Evolutionary conservation across 2,888 invertebrate genomes (phyloP), one percentile per base, ranked within the genome.

Genomic region (Leptinotarsa tumamoca): DNA sequence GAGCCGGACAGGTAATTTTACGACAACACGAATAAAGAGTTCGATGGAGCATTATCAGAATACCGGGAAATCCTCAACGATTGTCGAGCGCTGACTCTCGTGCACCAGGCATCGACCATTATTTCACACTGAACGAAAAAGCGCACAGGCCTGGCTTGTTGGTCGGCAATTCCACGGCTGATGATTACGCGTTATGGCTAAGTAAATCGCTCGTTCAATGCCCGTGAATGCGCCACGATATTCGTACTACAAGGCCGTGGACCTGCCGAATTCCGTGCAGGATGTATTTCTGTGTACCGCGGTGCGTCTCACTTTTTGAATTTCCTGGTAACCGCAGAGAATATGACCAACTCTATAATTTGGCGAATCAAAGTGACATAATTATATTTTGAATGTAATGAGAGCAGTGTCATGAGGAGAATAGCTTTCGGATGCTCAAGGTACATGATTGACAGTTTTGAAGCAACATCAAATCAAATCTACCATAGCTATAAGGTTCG

Each of bases 1-100:
- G 74, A 17, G 43, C 50, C 21, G 18, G 67, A 72, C 72, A 75
- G 72, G 75, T 75, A 75, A 75, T 75, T 68, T 71, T 51, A 71
- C 67, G 27, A 70, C 52, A 10, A 43, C 43, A 23, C 14, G 66
- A 66, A 54, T 70, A 70, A 70, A 54, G 67, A 23, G 17, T 74
- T 67, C 70, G 56, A 58, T 58, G 49, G 67, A 70, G 56, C 56
- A 74, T 71, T 72, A 72, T 72, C 75, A 51, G 58, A 68, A 75
- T 69, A 72, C 75, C 69, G 68, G 71, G 76, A 73, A 76, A 71
- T 58, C 61, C 68, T 33, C 56, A 27, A 52, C 23, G 68, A 71
- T 15, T 49, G 27, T n/a, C 17, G 58, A 58, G 18, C 58, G 43
- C 43, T 23, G 58, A 13, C 27, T 21, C 33, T 43, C 21, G 23